Evolutionary conservation across 2,888 invertebrate species (phyloP).

Genomic region (Apodemia zela): DNA sequence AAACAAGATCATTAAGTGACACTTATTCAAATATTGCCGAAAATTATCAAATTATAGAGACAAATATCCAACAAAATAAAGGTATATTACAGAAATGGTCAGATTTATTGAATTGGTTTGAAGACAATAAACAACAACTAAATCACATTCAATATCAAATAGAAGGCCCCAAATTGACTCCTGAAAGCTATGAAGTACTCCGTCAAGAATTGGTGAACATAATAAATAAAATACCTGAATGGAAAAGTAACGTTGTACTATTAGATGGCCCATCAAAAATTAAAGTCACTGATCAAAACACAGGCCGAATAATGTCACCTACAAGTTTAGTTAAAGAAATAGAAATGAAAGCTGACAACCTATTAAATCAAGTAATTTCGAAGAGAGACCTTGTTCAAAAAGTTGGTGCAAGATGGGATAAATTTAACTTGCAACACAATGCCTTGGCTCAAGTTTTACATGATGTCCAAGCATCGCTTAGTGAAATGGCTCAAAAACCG

Average conservation of each 20-base stretch:
- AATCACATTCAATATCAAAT: conserved; percentile 90
- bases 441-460: conserved; percentile 84
- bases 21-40: conserved; percentile 88
- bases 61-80: conserved; percentile 87
- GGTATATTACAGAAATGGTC: conserved; percentile 89
- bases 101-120: conserved; percentile 89
- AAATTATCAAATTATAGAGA: conserved; percentile 88
- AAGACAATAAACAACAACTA: conserved; percentile 88
- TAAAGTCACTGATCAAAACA: conserved; percentile 85
- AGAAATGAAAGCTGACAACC: conserved; percentile 84
- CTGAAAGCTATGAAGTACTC: conserved; percentile 85
- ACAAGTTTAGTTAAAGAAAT: conserved; percentile 86
- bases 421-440: conserved; percentile 87
- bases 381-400: conserved; percentile 85
- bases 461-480: conserved; percentile 77
- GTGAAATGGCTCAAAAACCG: conserved; percentile 76
- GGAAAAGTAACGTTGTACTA: conserved; percentile 85
- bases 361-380: conserved; percentile 83
- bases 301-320: conserved; percentile 86
- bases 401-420: conserved; percentile 87
- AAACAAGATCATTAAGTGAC: conserved; percentile 86
- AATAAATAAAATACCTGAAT: conserved; percentile 83
- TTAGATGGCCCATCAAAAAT: conserved; percentile 85
- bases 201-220: conserved; percentile 85
- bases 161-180: conserved; percentile 86